Evolutionary conservation across 2,888 invertebrate species (phyloP), one percentile per base, ranked within the genome.

Genomic region (Adelognathus sp.): DNA sequence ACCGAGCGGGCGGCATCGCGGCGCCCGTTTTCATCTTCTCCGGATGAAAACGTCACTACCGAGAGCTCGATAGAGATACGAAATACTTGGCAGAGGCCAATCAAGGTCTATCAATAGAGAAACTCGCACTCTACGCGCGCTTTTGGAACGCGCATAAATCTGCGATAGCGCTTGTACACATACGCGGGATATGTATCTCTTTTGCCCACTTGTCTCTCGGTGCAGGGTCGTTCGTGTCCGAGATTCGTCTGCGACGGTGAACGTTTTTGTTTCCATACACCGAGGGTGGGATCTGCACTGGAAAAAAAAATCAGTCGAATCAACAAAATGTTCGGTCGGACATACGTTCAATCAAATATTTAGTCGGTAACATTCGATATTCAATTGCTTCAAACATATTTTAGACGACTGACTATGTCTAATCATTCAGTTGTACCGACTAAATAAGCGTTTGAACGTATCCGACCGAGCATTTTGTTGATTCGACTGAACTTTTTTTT

Each of bases 41-140:
- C 29, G 16, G 67, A 77, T 67, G 56, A 73, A 77, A 77, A 77
- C 77, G 77, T 77, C 77, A 77, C 77, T 73, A 46, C 21, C 46
- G n/a, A 36, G n/a, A n/a, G n/a, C 64, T 44, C 61, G 56, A 50
- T 67, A 69, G 69, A 58, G 67, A 56, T 54, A 69, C 9, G 31
- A 69, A 54, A n/a, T 73, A 69, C 69, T 77, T 73, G 77, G 77
- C 73, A 77, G 77, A 72, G 44, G 67, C 56, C 54, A 63, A 77
- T 63, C 61, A 67, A 39, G 69, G 56, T 73, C 77, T 77, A 77
- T 77, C 77, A 73, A 77, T 77, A 78, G 77, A 78, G 73, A 73
- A 63, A 78, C 77, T 58, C 63, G 50, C 58, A 71, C 69, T 70
- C 46, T 21, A 31, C 36, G 33, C 54, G 18, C 50, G 60, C 66